A percentile compares a stretch with the other conserved stretches of the same genome.
These are phyloP conservation scores for Epinephelus awoara DNA, from an alignment of 2,797 vertebrate genomes.

Conservation along the genomic window DNA sequence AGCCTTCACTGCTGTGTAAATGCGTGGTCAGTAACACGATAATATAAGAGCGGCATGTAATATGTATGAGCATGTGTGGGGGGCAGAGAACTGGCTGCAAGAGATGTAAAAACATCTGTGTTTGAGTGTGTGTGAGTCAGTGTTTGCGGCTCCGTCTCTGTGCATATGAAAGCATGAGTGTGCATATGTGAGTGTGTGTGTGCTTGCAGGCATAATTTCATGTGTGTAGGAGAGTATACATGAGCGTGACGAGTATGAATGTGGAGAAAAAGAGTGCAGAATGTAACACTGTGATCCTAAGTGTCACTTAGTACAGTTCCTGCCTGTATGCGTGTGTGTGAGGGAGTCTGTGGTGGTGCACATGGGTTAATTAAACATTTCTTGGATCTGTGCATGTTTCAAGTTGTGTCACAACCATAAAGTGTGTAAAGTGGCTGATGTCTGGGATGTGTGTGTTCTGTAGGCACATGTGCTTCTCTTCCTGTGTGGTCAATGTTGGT, in stretches of 20 bases:
- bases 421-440: background rate
- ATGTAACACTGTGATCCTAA: slow-evolving; percentile 23
- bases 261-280: slow-evolving; percentile 35
- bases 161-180: slow-evolving; percentile 47
- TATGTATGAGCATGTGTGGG: slow-evolving; percentile 66
- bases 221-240: slow-evolving; percentile 38
- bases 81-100: slow-evolving; percentile 35
- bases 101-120: slow-evolving; percentile 67
- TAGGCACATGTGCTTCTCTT: background rate
- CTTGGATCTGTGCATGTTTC: slow-evolving; percentile 25
- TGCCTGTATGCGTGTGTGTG: slow-evolving; percentile 10
- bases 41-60: slow-evolving; percentile 67
- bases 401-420: slow-evolving; percentile 5
- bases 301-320: slow-evolving; percentile 26
- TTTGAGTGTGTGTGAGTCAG: slow-evolving; percentile 64
- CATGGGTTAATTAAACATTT: slow-evolving; percentile 33
- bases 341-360: background rate
- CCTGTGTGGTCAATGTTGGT: background rate
- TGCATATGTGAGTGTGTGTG: slow-evolving; percentile 11
- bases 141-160: slow-evolving; percentile 51
- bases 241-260: slow-evolving; percentile 36
- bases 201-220: slow-evolving; percentile 41
- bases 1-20: slow-evolving; percentile 28
- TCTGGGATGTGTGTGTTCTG: background rate
- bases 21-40: slow-evolving; percentile 54